Percentiles rank a stretch among this genome's conserved stretches.
Evolutionary conservation across 1,140 invertebrate genomes (phyloP).

Genomic region (Sesamia nonagrioides): DNA sequence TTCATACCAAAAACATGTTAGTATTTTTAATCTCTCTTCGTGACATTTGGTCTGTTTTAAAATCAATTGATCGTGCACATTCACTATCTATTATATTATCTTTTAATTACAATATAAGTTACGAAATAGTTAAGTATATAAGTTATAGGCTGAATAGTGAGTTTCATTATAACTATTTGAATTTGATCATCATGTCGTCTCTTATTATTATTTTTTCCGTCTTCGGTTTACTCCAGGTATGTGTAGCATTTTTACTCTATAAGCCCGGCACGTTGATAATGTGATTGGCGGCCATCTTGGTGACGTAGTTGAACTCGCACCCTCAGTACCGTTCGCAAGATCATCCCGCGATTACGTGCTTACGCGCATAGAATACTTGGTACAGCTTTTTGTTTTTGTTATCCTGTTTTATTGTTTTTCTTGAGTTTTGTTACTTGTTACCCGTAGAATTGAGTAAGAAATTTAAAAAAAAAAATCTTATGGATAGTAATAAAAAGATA

Average conservation of each 20-base stretch:
- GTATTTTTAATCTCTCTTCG: background rate
- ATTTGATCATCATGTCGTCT: conserved; percentile 16
- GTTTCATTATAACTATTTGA: conserved; percentile 6
- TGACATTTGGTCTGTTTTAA: background rate
- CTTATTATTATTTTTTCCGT: background rate
- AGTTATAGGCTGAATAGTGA: background rate
- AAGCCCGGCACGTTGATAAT: background rate
- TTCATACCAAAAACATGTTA: background rate
- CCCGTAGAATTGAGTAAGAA: too few species aligned
- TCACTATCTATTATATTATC: background rate
- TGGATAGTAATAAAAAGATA: too few species aligned
- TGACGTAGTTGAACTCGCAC: too few species aligned
- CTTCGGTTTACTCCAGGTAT: conserved; percentile 14
- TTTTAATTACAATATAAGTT: background rate
- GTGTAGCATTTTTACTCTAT: background rate
- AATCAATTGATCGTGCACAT: background rate
- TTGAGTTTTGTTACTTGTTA: too few species aligned
- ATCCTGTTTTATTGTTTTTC: too few species aligned
- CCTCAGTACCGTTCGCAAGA: too few species aligned
- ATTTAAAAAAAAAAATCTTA: too few species aligned
- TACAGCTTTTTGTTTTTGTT: too few species aligned
- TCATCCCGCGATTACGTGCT: too few species aligned
- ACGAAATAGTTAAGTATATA: background rate
- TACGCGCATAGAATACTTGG: too few species aligned
- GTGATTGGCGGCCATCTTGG: too few species aligned